phyloP scores from a whole-genome alignment of 2,797 vertebrate species.

The Eulemur mongoz region DNA sequence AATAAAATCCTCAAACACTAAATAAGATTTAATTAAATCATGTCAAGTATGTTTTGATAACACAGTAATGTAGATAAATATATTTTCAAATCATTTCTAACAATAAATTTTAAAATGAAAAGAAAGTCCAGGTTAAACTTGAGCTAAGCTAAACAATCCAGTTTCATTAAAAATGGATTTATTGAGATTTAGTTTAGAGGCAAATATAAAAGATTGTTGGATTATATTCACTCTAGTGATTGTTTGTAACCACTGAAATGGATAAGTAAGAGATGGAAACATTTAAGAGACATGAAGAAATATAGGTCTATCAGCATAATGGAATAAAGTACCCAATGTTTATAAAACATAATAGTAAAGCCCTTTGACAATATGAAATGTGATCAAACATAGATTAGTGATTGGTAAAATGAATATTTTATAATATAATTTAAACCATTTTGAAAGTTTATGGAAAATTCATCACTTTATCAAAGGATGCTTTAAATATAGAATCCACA shows the following conservation, averaged over 20 bases:
- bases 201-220: not conserved
- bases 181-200: not conserved
- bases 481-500: not conserved
- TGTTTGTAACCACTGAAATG: not conserved
- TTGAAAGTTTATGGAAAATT: not conserved
- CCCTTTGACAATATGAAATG: not conserved
- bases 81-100: conserved; percentile 17
- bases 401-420: not conserved
- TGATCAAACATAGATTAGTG: not conserved
- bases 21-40: conserved; percentile 46
- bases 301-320: not conserved
- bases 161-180: conserved; percentile 36
- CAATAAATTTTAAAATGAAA: not conserved
- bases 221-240: not conserved
- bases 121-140: conserved; percentile 11
- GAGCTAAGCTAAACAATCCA: not conserved
- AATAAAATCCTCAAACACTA: conserved; percentile 3
- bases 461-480: not conserved
- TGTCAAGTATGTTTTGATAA: not conserved
- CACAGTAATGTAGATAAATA: not conserved
- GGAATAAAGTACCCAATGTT: not conserved
- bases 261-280: not conserved
- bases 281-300: not conserved
- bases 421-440: not conserved
- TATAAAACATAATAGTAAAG: not conserved